These are phyloP conservation scores for Exaiptasia diaphana DNA, from an alignment of 64 coral and sea anemone species.

Conservation along the genomic window DNA sequence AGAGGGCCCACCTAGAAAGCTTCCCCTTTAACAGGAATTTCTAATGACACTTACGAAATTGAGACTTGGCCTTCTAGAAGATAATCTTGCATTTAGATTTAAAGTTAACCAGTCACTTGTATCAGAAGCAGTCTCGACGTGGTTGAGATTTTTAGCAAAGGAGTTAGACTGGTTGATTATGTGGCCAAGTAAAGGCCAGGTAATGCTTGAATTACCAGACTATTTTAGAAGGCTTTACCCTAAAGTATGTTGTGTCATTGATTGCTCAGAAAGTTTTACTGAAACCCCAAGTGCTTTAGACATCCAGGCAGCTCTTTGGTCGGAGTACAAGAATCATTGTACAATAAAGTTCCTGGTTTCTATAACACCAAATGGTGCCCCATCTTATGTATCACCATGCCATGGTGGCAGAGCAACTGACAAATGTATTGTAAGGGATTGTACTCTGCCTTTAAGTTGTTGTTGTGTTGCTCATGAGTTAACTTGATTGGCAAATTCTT, in stretches of 20 bases:
- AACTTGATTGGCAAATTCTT: conserved; percentile 16
- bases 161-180: no score
- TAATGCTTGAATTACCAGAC: conserved; percentile 19
- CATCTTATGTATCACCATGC: not conserved
- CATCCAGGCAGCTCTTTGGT: conserved; percentile 39
- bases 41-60: no score
- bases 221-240: conserved; percentile 6
- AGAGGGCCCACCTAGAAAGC: no score
- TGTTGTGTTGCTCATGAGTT: not conserved
- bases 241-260: conserved; percentile 11
- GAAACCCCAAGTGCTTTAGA: conserved; percentile 39
- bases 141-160: no score
- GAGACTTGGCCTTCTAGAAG: no score
- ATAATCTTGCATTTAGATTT: no score
- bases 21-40: no score
- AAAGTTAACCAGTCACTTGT: no score
- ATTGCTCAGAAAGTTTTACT: conserved; percentile 14
- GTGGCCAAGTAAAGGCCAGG: no score
- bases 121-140: no score
- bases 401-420: conserved; percentile 40
- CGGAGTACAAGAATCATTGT: conserved; percentile 36
- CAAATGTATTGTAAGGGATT: conserved; percentile 19
- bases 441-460: conserved; percentile 3
- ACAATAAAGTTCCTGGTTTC: conserved; percentile 30
- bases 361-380: conserved; percentile 11